Evolutionary conservation across 2,888 invertebrate species (phyloP).

Genomic region (Acleris literana): DNA sequence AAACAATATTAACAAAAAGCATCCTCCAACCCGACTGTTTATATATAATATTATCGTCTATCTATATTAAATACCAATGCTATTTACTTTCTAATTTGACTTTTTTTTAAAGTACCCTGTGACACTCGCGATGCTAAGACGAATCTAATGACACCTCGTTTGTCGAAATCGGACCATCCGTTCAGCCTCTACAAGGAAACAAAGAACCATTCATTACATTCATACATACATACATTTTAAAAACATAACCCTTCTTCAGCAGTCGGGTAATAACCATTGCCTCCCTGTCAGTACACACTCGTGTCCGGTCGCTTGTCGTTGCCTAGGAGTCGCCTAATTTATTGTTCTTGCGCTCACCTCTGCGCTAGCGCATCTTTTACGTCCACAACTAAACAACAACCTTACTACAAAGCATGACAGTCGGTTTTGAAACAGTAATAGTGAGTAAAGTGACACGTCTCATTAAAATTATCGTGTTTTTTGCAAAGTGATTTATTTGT

Average conservation of each 20-base stretch:
- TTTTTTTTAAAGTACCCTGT: no score
- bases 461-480: conserved; percentile 24
- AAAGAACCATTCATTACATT: no score
- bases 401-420: not conserved
- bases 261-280: conserved; percentile 4
- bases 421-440: not conserved
- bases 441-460: conserved; percentile 24
- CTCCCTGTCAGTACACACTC: conserved; percentile 28
- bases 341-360: conserved; percentile 49
- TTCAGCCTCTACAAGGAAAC: no score
- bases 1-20: no score
- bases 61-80: no score
- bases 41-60: no score
- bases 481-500: conserved; percentile 14
- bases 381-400: not conserved
- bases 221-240: conserved; percentile 4
- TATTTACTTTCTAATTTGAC: no score
- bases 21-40: no score
- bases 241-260: conserved; percentile 7
- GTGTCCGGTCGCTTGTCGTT: conserved; percentile 28
- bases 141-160: no score
- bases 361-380: conserved; percentile 45
- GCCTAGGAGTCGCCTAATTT: conserved; percentile 46
- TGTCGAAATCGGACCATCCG: no score
- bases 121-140: no score